Evolutionary conservation across 2,888 invertebrate species (phyloP), one percentile per base, ranked within the genome.

Genomic region (Penaeus monodon): DNA sequence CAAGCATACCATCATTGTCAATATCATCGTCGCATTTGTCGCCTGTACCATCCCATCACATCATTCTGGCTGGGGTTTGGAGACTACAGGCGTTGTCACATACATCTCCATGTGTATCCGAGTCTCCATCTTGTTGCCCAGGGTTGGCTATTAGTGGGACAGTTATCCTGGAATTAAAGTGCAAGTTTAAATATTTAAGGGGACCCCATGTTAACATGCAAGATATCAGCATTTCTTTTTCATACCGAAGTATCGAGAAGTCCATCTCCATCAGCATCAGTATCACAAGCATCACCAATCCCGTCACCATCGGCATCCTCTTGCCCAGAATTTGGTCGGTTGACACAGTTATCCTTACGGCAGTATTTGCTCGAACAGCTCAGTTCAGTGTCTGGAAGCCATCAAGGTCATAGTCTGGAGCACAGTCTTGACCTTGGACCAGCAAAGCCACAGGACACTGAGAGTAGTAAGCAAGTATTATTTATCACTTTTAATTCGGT

Each of bases 1-100:
- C 44, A 44, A 57, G 93, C 0, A 97, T 93, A 0, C 95, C 95
- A 90, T 92, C 92, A 85, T 92, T 92, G 87, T 92, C 92, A 86
- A 93, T 93, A 91, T 94, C 94, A 63, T 92, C 92, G 90, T 94
- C 93, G 91, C 94, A 94, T 20, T 91, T 92, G 90, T 93, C 92
- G 27, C 94, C 94, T 82, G 93, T 93, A 20, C 95, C 96, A 92
- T 98, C 79, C 93, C 93, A 92, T 99, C 97, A 95, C 95, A 92
- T 99, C 98, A 84, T 95, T 93, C 91, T 99, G 99, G 92, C 97
- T 96, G 64, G 96, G 95, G 93, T 99, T 99, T 99, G 0, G 96
- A 94, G 63, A 96, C 93, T 91, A 95, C 94, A 0, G 96, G 96
- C 99, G 92, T 99, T 99, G 92, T 99, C 99, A 38, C 95, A 93